Evolutionary conservation across 2,113 vertebrate genomes (phyloP), one percentile per base, ranked within the genome.

Genomic region (Aldabrachelys gigantea): DNA sequence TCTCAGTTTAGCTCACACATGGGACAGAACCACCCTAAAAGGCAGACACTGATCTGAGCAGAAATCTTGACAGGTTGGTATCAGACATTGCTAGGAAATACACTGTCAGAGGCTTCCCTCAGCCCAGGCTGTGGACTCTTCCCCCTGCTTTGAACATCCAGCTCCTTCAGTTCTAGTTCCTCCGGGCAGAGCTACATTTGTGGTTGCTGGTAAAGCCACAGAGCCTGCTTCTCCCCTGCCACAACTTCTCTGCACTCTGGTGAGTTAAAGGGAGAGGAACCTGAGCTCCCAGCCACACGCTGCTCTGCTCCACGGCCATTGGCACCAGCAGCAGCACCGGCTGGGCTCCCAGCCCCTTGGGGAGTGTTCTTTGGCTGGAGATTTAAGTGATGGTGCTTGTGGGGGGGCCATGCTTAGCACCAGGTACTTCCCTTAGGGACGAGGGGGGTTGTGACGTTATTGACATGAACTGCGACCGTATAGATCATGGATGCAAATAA

Each of bases 181-280:
- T 65, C 57, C 5, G 4, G 44, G 44, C 13, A 5, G 53, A 88
- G 12, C 7, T 10, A 44, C 54, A 83, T 0, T 2, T 0, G 59
- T 10, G 27, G 49, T 25, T 89, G 21, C 0, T 2, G 4, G 27
- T 56, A 29, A 82, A 59, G 44, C 1, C 49, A 82, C 80, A 2
- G 50, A 6, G 31, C 8, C 21, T 7, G 57, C 27, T 59, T 84
- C 41, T 80, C 59, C 47, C 47, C 2, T 0, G 1, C 25, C 1
- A 16, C 10, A 62, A 76, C 1, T 0, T 22, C 57, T 65, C 53
- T 19, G 62, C n/a, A 19, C 4, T 7, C 31, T 31, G 16, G 8
- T 8, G 62, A 69, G 31, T 69, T n/a, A 3, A 8, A n/a, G 31
- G 9, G 35, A 69, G 62, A 69, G 62, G 62, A 69, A 4, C 8